These are phyloP conservation scores for Ceratothoa steindachneri DNA, from an alignment of 2,888 invertebrate genomes.

Conservation along the genomic window DNA sequence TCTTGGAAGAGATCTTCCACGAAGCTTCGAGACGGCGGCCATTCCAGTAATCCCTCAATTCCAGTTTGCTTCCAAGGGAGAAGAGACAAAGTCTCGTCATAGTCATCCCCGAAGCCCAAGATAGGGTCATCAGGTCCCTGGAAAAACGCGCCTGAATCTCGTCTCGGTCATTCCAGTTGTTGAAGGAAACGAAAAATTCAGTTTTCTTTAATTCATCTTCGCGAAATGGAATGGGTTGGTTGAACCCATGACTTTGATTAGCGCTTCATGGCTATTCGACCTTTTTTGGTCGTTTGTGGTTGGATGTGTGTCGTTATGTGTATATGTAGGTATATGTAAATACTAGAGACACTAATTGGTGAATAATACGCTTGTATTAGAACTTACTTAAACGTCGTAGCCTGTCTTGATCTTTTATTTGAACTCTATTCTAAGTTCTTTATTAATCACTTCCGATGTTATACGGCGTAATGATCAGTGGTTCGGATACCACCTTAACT, in stretches of 20 bases:
- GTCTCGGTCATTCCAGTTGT: background rate
- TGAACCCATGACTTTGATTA: background rate
- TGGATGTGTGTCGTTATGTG: background rate
- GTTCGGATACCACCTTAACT: too few relatives aligned
- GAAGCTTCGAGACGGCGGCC: background rate
- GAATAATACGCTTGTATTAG: too few relatives aligned
- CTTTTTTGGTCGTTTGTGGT: background rate
- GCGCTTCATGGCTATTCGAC: too few relatives aligned
- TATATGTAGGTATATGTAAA: background rate
- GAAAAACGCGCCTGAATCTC: too few relatives aligned
- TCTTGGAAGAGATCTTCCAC: background rate
- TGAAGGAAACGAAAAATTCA: background rate
- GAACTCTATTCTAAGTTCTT: too few relatives aligned
- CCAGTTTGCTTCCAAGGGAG: constrained; percentile 17
- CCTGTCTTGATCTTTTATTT: too few relatives aligned
- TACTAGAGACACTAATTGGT: too few relatives aligned
- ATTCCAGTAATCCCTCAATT: constrained; percentile 30
- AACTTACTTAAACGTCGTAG: too few relatives aligned
- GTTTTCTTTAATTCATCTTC: background rate
- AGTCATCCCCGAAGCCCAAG: background rate
- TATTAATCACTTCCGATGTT: too few relatives aligned
- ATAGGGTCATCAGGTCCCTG: background rate
- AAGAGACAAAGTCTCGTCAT: constrained; percentile 15
- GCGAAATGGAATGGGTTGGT: background rate
- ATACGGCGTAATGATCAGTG: too few relatives aligned